Percentiles rank a stretch among this genome's conserved stretches.
Evolutionary conservation across 2,113 vertebrate species (phyloP).

Genomic region (Vidua macroura): DNA sequence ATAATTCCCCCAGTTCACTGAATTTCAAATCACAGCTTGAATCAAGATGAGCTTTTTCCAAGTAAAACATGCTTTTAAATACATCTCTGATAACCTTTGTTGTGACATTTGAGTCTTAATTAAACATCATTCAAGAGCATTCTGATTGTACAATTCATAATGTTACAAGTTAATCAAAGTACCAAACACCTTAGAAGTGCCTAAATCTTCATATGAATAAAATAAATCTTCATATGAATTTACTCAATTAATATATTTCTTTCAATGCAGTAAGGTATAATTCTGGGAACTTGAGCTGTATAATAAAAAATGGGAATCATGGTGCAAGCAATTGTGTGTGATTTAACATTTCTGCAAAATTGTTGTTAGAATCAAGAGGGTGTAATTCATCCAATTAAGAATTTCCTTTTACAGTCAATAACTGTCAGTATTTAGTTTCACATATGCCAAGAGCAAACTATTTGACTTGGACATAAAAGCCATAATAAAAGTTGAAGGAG

Average conservation of each 20-base stretch:
- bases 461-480: background rate
- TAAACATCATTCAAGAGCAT: background rate
- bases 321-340: background rate
- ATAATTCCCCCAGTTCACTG: background rate
- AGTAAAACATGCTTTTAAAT: background rate
- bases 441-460: background rate
- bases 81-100: background rate
- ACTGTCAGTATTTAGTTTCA: background rate
- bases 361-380: background rate
- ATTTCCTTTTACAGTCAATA: background rate
- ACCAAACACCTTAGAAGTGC: background rate
- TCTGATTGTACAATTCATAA: background rate
- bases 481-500: background rate
- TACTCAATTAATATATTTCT: rapidly evolving
- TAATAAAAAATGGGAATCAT: background rate
- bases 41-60: background rate
- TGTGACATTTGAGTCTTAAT: background rate
- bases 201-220: background rate
- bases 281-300: background rate
- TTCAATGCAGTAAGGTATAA: background rate
- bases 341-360: background rate
- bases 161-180: background rate
- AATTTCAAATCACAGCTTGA: background rate
- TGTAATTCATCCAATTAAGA: background rate
- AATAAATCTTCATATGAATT: background rate